A percentile compares a stretch with the other conserved stretches of the same genome.
These are phyloP conservation scores for Porites cylindrica DNA, from an alignment of 92 coral and sea anemone genomes.

Conservation along the genomic window DNA sequence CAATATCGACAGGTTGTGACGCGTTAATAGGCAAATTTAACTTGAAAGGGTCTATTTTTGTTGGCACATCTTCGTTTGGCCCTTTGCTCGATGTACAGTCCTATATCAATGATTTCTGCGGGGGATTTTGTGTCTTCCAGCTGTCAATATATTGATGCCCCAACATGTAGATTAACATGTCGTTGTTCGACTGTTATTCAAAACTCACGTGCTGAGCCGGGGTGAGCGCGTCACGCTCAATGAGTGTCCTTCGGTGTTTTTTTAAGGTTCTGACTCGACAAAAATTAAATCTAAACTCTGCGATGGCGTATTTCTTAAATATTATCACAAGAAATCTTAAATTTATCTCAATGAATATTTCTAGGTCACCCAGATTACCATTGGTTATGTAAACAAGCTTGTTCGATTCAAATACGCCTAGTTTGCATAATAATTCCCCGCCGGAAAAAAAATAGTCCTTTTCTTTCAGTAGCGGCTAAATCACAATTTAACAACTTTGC, in stretches of 20 bases:
- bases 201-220: background rate
- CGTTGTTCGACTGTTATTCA: background rate
- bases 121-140: slow-evolving; percentile 47
- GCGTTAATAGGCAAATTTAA: background rate
- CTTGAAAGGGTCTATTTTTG: slow-evolving; percentile 33
- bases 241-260: slow-evolving; percentile 4
- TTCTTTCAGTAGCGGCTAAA: background rate
- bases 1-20: background rate
- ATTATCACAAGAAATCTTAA: slow-evolving; percentile 7
- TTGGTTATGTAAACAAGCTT: slow-evolving; percentile 25
- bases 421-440: slow-evolving; percentile 40
- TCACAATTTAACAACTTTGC: background rate
- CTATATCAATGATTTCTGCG: slow-evolving; percentile 56
- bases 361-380: slow-evolving; percentile 4
- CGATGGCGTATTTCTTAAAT: slow-evolving; percentile 38
- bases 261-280: background rate
- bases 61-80: slow-evolving; percentile 24
- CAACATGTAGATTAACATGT: background rate
- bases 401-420: slow-evolving; percentile 3
- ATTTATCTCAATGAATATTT: slow-evolving; percentile 21
- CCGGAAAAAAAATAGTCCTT: slow-evolving; percentile 4
- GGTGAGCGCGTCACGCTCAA: background rate
- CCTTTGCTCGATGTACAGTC: slow-evolving; percentile 18
- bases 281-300: slow-evolving; percentile 3
- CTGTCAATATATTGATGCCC: slow-evolving; percentile 35